Evolutionary conservation across 2,113 vertebrate species (phyloP), one percentile per base, ranked within the genome.

Genomic region (Notechis scutatus): DNA sequence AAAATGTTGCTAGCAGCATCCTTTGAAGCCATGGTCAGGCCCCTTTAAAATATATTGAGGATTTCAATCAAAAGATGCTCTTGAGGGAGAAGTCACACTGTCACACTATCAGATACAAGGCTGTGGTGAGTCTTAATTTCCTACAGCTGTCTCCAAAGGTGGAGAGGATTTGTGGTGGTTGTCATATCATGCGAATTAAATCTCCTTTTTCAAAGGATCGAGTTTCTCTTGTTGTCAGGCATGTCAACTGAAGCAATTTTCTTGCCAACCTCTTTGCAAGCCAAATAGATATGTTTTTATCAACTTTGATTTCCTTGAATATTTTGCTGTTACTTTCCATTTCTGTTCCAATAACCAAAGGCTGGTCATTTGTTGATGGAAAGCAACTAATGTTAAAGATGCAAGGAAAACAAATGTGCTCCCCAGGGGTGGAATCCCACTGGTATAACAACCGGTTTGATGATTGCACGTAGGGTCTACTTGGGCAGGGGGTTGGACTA

Each of bases 51-150:
- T 42, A 86, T 47, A 85, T 57, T n/a, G 24, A 57, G 24, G 90
- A 57, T 91, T 74, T 52, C 87, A 69, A 69, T 89, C 91, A 56
- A 81, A 54, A 56, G 59, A 50, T 15, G 3, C 24, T 54, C n/a
- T 52, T 89, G 23, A 18, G 69, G n/a, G 34, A 39, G 34, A 74
- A 55, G 86, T 74, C 26, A 45, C 74, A 29, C 59, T 14, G n/a
- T n/a, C 59, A 54, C 57, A 39, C 45, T 54, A 55, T 88, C 87
- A 55, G 57, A 81, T 89, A 89, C 87, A 69, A 74, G 34, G 23
- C 69, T n/a, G 26, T 87, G 87, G 87, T 45, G 50, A 89, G 34
- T 42, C 39, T 52, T 89, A 88, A 92, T 88, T 92, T 89, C 61
- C 87, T 89, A 61, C 47, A 23, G 54, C 81, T 85, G 69, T 69